Conservation (phyloP, 2,888 invertebrate species). For the Lasioglossum leucozonium region DNA sequence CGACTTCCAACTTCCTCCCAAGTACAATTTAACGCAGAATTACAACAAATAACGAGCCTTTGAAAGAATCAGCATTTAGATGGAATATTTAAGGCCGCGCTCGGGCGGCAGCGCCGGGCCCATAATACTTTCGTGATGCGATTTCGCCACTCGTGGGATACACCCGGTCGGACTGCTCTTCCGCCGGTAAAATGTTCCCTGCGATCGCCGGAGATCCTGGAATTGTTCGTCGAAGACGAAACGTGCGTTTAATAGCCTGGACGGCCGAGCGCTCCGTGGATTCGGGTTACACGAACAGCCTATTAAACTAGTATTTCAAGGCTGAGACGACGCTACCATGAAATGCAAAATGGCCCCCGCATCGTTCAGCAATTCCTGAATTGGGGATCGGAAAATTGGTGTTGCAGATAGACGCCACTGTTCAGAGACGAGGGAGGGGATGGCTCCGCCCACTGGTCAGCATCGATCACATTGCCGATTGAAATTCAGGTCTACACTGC, state of each 20-base stretch:
- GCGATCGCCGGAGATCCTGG: conserved; percentile 29
- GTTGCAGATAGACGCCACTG: neutral
- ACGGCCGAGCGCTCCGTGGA: neutral
- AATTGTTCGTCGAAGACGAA: conserved; percentile 28
- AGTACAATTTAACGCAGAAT: conserved; percentile 73
- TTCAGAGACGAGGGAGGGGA: neutral
- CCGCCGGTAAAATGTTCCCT: conserved; percentile 30
- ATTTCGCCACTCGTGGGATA: conserved; percentile 43
- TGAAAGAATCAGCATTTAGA: conserved; percentile 78
- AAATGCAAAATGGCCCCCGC: conserved; percentile 9
- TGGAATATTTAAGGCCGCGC: conserved; percentile 68
- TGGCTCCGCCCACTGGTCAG: neutral
- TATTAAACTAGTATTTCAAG: conserved; percentile 34
- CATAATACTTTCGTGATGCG: conserved; percentile 56
- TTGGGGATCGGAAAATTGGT: neutral
- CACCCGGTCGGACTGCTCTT: conserved; percentile 1
- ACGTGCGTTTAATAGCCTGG: conserved; percentile 32
- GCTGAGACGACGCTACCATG: neutral
- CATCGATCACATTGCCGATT: neutral
- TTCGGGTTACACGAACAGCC: conserved; percentile 4
- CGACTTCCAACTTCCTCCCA: conserved; percentile 45
- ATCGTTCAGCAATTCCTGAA: neutral
- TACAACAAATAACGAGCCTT: conserved; percentile 76
- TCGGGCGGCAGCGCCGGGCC: neutral
- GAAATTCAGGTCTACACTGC: neutral